Percentiles rank a stretch among this genome's conserved stretches.
These are phyloP conservation scores for Mythimna albipuncta DNA, from an alignment of 2,888 invertebrate genomes.

Conservation along the genomic window DNA sequence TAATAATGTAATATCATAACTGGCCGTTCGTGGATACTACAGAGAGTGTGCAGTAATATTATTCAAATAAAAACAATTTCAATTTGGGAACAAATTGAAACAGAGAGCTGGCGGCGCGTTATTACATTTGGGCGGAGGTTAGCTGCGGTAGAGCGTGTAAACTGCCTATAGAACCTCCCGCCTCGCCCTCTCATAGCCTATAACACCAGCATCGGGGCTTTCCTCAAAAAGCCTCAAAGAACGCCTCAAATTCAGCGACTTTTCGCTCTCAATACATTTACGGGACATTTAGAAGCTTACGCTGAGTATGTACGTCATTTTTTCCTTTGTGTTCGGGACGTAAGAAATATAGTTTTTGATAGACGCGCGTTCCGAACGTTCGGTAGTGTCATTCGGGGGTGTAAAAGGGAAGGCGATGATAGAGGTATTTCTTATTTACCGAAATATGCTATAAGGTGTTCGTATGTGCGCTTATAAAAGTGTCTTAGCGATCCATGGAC, in stretches of 20 bases:
- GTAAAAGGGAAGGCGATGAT: conserved; percentile 74
- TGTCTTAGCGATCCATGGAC: conserved; percentile 48
- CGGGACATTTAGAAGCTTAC: conserved; percentile 84
- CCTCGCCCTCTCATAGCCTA: conserved; percentile 88
- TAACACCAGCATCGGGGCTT: conserved; percentile 87
- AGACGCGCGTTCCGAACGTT: conserved; percentile 71
- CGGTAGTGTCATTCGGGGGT: conserved; percentile 70
- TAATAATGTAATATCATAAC: conserved; percentile 72
- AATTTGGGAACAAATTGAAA: conserved; percentile 91
- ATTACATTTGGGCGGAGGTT: conserved; percentile 90
- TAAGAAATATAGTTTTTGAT: conserved; percentile 79
- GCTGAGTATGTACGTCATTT: conserved; percentile 79
- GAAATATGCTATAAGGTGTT: conserved; percentile 70
- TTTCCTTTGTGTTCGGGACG: conserved; percentile 70
- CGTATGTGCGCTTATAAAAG: conserved; percentile 62
- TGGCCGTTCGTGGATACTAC: conserved; percentile 69
- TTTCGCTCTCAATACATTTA: conserved; percentile 88
- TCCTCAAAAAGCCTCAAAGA: conserved; percentile 88
- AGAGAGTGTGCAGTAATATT: conserved; percentile 81
- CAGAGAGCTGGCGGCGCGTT: conserved; percentile 89
- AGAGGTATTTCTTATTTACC: conserved; percentile 83
- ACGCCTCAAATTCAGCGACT: conserved; percentile 90
- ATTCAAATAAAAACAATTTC: conserved; percentile 91
- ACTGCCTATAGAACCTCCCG: conserved; percentile 89
- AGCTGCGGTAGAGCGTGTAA: conserved; percentile 89